A percentile compares a stretch with the other conserved stretches of the same genome.
Conservation (phyloP, 92 coral and sea anemone genomes). For the Actinernus sp. region DNA sequence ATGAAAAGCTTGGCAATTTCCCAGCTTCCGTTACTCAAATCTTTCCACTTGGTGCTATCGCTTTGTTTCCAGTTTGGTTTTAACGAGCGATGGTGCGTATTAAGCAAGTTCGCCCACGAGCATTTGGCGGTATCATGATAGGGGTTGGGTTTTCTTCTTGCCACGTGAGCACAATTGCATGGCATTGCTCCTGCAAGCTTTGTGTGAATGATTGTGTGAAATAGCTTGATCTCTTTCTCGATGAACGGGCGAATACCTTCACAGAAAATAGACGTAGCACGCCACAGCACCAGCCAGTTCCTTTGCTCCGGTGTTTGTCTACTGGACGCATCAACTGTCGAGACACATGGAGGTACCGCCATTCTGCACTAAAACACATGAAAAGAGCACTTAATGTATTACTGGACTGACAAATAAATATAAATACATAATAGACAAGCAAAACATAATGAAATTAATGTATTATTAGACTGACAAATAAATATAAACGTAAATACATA, state of each 20-base stretch:
- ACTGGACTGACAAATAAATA: no score
- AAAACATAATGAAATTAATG: no score
- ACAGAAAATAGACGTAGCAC: slow-evolving; percentile 56
- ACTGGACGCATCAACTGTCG: no score
- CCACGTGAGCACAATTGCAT: slow-evolving; percentile 51
- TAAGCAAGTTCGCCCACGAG: slow-evolving; percentile 67
- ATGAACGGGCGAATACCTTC: slow-evolving; percentile 70
- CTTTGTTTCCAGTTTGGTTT: slow-evolving; percentile 72
- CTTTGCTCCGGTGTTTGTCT: no score
- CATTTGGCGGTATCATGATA: slow-evolving; percentile 31
- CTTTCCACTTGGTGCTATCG: slow-evolving; percentile 64
- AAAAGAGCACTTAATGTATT: no score
- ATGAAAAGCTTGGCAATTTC: slow-evolving; percentile 84
- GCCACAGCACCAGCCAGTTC: slow-evolving; percentile 87
- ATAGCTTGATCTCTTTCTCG: slow-evolving; percentile 36
- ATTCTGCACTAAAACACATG: no score
- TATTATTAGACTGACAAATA: no score
- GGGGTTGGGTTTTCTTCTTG: slow-evolving; percentile 29
- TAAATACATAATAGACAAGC: no score
- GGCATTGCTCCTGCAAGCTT: slow-evolving; percentile 32
- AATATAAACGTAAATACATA: no score
- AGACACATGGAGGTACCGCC: no score
- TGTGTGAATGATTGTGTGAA: slow-evolving; percentile 38
- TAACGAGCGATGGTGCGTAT: slow-evolving; percentile 39
- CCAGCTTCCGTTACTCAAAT: slow-evolving; percentile 75